Base-by-base conservation (phyloP, 2,113 vertebrate species). In the Prionailurus viverrinus region DNA sequence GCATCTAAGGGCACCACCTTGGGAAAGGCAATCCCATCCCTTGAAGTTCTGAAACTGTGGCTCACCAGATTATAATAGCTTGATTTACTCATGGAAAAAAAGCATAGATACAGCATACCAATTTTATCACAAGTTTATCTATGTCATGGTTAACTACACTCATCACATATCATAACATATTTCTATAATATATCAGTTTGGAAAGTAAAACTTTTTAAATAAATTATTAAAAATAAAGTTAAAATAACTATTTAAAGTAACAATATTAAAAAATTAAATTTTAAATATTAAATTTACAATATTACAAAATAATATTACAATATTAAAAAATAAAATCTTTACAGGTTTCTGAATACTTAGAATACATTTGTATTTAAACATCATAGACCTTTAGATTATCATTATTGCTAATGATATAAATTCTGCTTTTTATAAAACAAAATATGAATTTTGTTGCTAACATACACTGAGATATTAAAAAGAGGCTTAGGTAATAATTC, bases 31-130 rank as follows among this genome's bases (percentile, higher is more conserved):
- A 74, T 39, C 48, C 27, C 9, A 51, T 81, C 18, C 7, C 33
- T 25, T 15, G 21, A 84, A 21, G 96, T 41, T 82, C 63, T 92
- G 89, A 96, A 36, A 58, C 55, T 93, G 90, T 79, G 19, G 33
- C 58, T 79, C 41, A 66, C 33, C 6, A 68, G 6, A 13, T 73
- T 66, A 73, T 76, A 36, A 80, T 2, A 80, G 1, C 18, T 78
- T 78, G 51, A 41, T 36, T 88, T 83, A 41, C 11, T 95, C 27
- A 13, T 65, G 7, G 55, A 69, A 81, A 66, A 45, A 87, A n/a
- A 55, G 2, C 15, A n/a, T 11, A 71, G 41, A 1, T 16, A 14
- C 41, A 29, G 27, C 25, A 39, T 41, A 25, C 15, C 36, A 90
- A 31, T 61, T 55, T 74, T n/a, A 79, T 89, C 27, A 66, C 10